phyloP scores from a whole-genome alignment of 2,113 vertebrate species.

The Silurus asotus region DNA sequence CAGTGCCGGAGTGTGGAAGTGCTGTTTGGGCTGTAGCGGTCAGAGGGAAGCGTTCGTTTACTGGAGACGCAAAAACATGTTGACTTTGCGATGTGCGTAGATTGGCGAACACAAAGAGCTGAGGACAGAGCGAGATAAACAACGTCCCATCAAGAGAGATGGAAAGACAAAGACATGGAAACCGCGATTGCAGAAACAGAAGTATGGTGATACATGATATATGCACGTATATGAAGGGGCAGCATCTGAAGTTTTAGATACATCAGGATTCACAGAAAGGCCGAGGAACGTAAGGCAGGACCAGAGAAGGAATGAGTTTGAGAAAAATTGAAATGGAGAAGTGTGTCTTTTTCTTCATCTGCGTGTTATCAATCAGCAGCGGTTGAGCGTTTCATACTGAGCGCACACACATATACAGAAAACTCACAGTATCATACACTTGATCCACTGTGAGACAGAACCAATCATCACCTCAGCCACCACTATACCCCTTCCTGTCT shows the following conservation, averaged over 20 bases:
- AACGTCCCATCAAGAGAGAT: not conserved
- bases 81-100: not conserved
- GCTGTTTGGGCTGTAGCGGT: constrained; percentile 55
- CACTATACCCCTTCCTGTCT: constrained; percentile 42
- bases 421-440: constrained; percentile 53
- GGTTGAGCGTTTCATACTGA: constrained; percentile 58
- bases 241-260: not conserved
- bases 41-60: constrained; percentile 47
- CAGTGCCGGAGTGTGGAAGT: constrained; percentile 41
- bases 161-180: not conserved
- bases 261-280: not conserved
- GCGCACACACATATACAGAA: constrained; percentile 23
- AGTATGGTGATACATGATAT: not conserved
- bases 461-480: constrained; percentile 67
- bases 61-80: constrained; percentile 10
- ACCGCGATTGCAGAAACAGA: not conserved
- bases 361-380: constrained; percentile 60
- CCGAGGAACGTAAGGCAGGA: not conserved
- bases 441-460: constrained; percentile 70
- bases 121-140: not conserved
- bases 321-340: not conserved
- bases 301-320: not conserved
- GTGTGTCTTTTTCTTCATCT: constrained; percentile 38
- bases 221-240: too few relatives aligned
- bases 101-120: not conserved